Conservation (phyloP, 1,140 invertebrate genomes). For the Zophobas atratus region DNA sequence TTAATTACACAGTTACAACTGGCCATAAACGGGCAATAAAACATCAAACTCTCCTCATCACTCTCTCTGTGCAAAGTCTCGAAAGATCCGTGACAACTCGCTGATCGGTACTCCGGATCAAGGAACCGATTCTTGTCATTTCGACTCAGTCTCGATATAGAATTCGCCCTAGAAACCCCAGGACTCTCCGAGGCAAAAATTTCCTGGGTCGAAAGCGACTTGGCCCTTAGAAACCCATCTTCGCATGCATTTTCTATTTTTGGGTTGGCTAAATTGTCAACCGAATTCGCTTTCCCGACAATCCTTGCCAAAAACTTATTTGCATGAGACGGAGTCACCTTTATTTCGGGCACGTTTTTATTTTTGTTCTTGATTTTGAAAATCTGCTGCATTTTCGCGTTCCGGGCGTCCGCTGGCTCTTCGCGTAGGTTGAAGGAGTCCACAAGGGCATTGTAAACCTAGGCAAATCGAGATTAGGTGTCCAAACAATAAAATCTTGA, state of each 20-base stretch:
- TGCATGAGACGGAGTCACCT: constrained; percentile 62
- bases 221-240: constrained; percentile 61
- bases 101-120: constrained; percentile 49
- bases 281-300: constrained; percentile 66
- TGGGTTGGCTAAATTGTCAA: constrained; percentile 64
- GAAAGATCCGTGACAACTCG: constrained; percentile 62
- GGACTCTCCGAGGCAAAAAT: constrained; percentile 61
- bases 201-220: constrained; percentile 65
- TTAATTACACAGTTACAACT: constrained; percentile 45
- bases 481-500: no score
- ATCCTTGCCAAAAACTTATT: constrained; percentile 69
- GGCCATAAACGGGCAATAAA: constrained; percentile 43
- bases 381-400: constrained; percentile 61
- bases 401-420: constrained; percentile 57
- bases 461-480: not conserved
- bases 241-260: constrained; percentile 38
- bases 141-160: constrained; percentile 53
- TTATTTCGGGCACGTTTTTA: constrained; percentile 61
- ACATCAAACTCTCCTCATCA: constrained; percentile 47
- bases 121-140: constrained; percentile 51
- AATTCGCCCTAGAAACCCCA: constrained; percentile 57
- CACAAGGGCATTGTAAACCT: constrained; percentile 70
- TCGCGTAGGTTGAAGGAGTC: constrained; percentile 69
- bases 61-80: constrained; percentile 56
- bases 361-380: constrained; percentile 59